phyloP scores from a whole-genome alignment of 2,888 invertebrate species.

The Gonocerus acuteangulatus region DNA sequence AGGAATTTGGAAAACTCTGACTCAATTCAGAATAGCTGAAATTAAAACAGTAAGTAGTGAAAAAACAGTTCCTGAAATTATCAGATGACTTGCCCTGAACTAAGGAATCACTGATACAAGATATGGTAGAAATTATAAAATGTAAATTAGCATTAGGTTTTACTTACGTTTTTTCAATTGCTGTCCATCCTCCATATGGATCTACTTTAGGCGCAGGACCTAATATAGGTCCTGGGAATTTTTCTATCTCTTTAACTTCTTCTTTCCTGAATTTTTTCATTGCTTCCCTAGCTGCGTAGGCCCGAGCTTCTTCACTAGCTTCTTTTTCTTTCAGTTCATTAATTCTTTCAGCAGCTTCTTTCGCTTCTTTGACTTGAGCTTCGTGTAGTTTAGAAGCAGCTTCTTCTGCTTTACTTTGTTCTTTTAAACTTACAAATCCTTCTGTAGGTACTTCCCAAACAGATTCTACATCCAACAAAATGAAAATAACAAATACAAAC shows the following conservation, averaged over 20 bases:
- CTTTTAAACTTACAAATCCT: constrained; percentile 54
- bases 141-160: too few species aligned
- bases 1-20: too few species aligned
- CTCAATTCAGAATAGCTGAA: too few species aligned
- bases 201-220: constrained; percentile 56
- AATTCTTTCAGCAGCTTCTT: constrained; percentile 42
- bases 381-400: constrained; percentile 42
- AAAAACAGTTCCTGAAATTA: too few species aligned
- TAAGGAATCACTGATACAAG: too few species aligned
- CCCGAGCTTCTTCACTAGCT: constrained; percentile 41
- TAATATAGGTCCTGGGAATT: constrained; percentile 41
- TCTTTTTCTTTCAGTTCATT: constrained; percentile 42
- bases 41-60: too few species aligned
- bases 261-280: constrained; percentile 39
- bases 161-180: constrained; percentile 34
- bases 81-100: too few species aligned
- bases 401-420: constrained; percentile 47
- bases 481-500: neutral
- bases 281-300: constrained; percentile 40
- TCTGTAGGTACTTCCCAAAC: constrained; percentile 67
- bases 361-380: constrained; percentile 41
- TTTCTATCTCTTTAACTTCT: constrained; percentile 34
- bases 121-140: too few species aligned
- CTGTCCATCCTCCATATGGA: constrained; percentile 49
- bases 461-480: constrained; percentile 57